phyloP scores from a whole-genome alignment of 1,140 invertebrate genomes.

The Belonocnema kinseyi region DNA sequence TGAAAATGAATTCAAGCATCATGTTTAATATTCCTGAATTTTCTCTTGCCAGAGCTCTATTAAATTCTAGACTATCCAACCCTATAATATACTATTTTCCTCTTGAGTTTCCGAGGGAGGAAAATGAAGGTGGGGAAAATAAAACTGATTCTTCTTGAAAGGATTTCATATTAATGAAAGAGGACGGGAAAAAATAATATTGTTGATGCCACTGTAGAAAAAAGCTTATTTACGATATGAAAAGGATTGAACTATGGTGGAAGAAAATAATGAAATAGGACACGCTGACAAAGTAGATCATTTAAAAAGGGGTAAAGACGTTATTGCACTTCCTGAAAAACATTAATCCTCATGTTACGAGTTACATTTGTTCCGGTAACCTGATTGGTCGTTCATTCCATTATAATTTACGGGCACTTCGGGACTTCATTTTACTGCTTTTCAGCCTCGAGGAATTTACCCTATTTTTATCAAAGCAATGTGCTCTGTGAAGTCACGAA shows the following conservation, averaged over 20 bases:
- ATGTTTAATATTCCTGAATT: constrained; percentile 14
- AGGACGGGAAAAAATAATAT: background rate
- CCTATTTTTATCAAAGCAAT: background rate
- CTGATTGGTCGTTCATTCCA: constrained; percentile 24
- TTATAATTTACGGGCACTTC: constrained; percentile 25
- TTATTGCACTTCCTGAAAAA: constrained; percentile 13
- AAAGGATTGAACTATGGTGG: background rate
- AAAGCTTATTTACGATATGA: background rate
- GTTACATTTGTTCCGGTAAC: background rate
- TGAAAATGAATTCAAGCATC: background rate
- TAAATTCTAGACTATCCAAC: background rate
- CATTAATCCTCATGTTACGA: constrained; percentile 15
- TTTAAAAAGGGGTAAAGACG: background rate
- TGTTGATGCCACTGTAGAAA: background rate
- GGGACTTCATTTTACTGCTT: constrained; percentile 17
- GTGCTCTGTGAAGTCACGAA: background rate
- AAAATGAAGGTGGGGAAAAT: background rate
- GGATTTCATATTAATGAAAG: background rate
- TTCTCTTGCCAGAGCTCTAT: constrained; percentile 10
- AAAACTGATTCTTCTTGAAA: background rate
- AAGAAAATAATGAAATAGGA: constrained; percentile 2
- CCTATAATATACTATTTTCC: too few species aligned
- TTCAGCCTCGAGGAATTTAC: background rate
- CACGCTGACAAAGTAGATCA: constrained; percentile 7
- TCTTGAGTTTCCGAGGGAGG: too few species aligned